Conservation (phyloP, 2,888 invertebrate species). For the Rhagium mordax region DNA sequence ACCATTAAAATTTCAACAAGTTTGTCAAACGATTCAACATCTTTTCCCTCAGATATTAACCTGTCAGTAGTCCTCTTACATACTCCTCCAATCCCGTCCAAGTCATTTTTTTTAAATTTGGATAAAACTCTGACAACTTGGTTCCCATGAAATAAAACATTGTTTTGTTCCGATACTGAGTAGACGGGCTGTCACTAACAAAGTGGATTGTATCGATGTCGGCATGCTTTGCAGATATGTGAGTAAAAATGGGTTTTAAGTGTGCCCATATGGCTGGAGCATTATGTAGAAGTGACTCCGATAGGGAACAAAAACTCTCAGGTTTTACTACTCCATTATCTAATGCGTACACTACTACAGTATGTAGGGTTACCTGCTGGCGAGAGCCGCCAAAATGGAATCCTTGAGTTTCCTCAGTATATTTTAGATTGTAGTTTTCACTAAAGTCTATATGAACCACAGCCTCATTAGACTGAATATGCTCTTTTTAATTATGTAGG, state of each 20-base stretch:
- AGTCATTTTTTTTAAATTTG: background rate
- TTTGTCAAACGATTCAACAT: too few relatives aligned
- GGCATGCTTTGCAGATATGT: conserved; percentile 5
- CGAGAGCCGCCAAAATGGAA: conserved; percentile 36
- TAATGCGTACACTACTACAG: conserved; percentile 13
- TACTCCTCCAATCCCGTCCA: too few relatives aligned
- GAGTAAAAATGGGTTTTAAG: conserved; percentile 15
- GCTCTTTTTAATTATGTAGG: background rate
- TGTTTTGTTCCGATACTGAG: conserved; percentile 33
- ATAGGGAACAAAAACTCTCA: conserved; percentile 25
- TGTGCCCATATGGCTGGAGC: conserved; percentile 30
- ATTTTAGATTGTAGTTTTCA: too few relatives aligned
- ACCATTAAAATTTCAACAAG: too few relatives aligned
- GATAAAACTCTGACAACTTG: background rate
- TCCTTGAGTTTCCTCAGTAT: conserved; percentile 24
- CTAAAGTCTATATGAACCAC: conserved; percentile 7
- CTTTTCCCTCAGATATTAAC: too few relatives aligned
- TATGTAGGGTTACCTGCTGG: conserved; percentile 26
- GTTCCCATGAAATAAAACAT: conserved; percentile 13
- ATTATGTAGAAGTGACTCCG: conserved; percentile 7
- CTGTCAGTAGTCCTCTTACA: too few relatives aligned
- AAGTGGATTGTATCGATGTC: conserved; percentile 10
- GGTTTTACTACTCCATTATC: background rate
- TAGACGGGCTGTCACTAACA: conserved; percentile 31
- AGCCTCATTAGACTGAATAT: conserved; percentile 2